Evolutionary conservation across 2,888 invertebrate species (phyloP), one percentile per base, ranked within the genome.

Genomic region (Diaperis boleti): DNA sequence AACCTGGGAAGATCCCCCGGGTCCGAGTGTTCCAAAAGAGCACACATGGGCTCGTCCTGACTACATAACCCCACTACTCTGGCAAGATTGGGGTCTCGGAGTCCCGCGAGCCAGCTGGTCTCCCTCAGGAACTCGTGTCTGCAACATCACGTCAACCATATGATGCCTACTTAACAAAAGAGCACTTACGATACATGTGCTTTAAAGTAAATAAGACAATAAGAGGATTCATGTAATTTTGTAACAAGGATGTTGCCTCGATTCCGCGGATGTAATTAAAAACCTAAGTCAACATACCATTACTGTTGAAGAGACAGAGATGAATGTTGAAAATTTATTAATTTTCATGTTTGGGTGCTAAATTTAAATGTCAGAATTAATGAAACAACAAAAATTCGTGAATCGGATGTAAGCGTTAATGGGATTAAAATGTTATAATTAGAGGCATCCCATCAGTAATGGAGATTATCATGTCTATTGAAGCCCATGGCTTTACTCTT

Each of bases 81-180:
- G 37, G 92, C 92, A 66, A 95, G 86, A 82, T 95, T 94, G 26
- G 91, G 87, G 81, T 95, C 93, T 64, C 92, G 88, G 73, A 95
- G 84, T 54, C 91, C 90, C 49, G 93, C 91, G 81, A 95, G 85
- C 85, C 93, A 91, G 77, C 90, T 90, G 76, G 94, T 92, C 82
- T 95, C 95, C 80, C 91, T 89, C 81, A 92, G 88, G 83, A 95
- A 95, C 80, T 94, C 94, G 82, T 90, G 88, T 81, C 94, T 94
- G 82, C 1, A 82, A 73, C 41, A 39, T 20, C 44, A 17, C 44
- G 8, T 41, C 33, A 31, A 41, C 47, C 42, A 18, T 33, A 49
- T 62, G 49, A 41, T 62, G 50, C 39, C 37, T 17, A 39, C 29
- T 29, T 41, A 37, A 14, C 17, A 8, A 45, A 33, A 47, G 41